Conservation (phyloP, 2,888 invertebrate genomes). For the Amblyjoppa fuscipennis region DNA sequence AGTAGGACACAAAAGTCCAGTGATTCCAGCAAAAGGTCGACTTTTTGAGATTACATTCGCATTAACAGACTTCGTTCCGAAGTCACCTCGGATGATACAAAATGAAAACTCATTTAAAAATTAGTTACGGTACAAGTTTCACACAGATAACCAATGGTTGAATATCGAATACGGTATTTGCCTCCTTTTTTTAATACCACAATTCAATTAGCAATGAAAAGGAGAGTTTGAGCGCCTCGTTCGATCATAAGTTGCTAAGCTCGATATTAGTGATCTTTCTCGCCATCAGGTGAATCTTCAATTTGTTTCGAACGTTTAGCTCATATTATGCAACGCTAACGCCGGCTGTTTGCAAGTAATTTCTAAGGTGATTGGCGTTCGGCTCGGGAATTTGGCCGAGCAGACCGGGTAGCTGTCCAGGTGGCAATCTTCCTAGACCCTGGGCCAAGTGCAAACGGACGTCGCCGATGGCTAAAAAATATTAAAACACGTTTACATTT, state of each 20-base stretch:
- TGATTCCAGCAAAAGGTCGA: background rate
- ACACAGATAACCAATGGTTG: background rate
- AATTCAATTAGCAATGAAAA: background rate
- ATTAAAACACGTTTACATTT: background rate
- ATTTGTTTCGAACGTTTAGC: conserved; percentile 77
- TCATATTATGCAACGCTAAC: conserved; percentile 82
- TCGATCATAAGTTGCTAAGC: conserved; percentile 75
- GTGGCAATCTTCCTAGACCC: conserved; percentile 90
- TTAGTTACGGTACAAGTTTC: conserved; percentile 6
- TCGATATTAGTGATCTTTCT: conserved; percentile 79
- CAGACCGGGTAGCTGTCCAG: conserved; percentile 89
- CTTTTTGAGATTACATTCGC: conserved; percentile 1
- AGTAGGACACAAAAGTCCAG: background rate
- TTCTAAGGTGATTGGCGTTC: conserved; percentile 80
- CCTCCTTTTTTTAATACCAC: conserved; percentile 1
- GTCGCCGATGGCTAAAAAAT: conserved; percentile 88
- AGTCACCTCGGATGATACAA: background rate
- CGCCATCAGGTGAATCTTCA: conserved; percentile 79
- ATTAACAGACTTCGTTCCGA: background rate
- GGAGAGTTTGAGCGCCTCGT: conserved; percentile 27
- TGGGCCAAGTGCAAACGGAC: conserved; percentile 92
- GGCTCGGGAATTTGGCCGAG: conserved; percentile 88
- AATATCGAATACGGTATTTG: background rate
- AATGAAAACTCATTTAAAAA: conserved; percentile 11
- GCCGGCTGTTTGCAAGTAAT: conserved; percentile 82